These are phyloP conservation scores for Aptenodytes patagonicus DNA, from an alignment of 2,113 vertebrate genomes.

Conservation along the genomic window DNA sequence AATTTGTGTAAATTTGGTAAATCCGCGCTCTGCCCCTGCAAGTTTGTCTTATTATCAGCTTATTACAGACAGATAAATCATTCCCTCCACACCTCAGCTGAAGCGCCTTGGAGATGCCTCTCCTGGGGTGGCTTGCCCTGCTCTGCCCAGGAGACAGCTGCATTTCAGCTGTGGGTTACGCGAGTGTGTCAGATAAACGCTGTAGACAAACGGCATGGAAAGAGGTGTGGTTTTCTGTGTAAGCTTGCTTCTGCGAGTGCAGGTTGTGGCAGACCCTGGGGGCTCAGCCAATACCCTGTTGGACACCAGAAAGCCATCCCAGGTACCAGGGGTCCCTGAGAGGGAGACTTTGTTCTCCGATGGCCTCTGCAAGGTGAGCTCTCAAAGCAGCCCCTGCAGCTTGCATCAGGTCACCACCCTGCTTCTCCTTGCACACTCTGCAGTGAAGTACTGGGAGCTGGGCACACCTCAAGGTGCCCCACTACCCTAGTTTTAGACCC, in stretches of 20 bases:
- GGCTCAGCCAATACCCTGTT: not conserved
- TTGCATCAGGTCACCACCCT: not conserved
- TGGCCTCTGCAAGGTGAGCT: not conserved
- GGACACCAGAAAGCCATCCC: not conserved
- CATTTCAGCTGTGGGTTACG: not conserved
- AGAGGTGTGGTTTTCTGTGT: not conserved
- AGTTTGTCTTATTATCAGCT: not conserved
- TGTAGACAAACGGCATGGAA: not conserved
- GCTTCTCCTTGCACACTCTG: fast-evolving
- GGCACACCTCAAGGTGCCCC: not conserved
- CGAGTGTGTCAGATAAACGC: not conserved
- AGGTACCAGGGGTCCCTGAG: fast-evolving
- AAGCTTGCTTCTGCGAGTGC: not conserved
- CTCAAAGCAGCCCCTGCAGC: not conserved
- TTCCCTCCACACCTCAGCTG: not conserved
- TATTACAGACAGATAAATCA: not conserved
- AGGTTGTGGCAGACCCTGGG: not conserved
- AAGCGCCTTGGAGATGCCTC: not conserved
- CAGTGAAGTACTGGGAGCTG: not conserved
- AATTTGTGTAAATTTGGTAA: not conserved
- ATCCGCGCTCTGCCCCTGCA: not conserved
- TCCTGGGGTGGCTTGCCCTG: not conserved
- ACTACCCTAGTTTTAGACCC: not conserved
- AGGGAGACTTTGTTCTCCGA: not conserved
- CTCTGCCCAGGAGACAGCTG: fast-evolving